Evolutionary conservation across 1,140 invertebrate genomes (phyloP).

Genomic region (Centruroides vittatus): DNA sequence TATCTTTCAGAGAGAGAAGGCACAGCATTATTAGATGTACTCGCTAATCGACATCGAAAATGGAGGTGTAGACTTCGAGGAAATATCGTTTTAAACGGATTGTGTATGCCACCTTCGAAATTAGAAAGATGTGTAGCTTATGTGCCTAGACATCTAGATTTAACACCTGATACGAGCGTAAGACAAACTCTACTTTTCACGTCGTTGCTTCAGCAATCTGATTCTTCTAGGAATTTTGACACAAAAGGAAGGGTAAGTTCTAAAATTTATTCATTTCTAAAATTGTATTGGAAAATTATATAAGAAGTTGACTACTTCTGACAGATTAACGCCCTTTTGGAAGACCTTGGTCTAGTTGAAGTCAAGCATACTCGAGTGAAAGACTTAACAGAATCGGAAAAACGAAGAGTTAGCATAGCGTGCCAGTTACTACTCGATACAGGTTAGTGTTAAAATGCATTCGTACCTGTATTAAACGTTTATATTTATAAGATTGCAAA

Average conservation of each 20-base stretch:
- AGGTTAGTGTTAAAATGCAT: not conserved
- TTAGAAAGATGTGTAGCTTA: conserved; percentile 46
- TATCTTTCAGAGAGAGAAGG: conserved; percentile 45
- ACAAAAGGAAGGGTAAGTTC: conserved; percentile 31
- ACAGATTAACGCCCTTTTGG: conserved; percentile 58
- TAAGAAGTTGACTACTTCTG: too few relatives aligned
- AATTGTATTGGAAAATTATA: not conserved
- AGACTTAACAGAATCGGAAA: conserved; percentile 67
- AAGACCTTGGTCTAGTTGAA: conserved; percentile 74
- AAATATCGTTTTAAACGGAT: conserved; percentile 71
- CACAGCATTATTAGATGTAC: conserved; percentile 58
- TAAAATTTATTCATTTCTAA: not conserved
- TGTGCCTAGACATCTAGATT: conserved; percentile 41
- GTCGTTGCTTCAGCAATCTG: conserved; percentile 45
- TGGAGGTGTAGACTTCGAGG: conserved; percentile 42
- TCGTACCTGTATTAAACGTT: not conserved
- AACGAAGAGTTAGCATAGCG: conserved; percentile 64
- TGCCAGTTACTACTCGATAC: conserved; percentile 59
- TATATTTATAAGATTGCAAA: not conserved
- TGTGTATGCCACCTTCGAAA: conserved; percentile 48
- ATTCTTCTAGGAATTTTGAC: conserved; percentile 35
- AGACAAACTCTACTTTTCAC: conserved; percentile 66
- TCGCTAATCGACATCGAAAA: conserved; percentile 44
- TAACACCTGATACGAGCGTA: conserved; percentile 56
- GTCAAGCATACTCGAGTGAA: conserved; percentile 59